A percentile compares a stretch with the other conserved stretches of the same genome.
phyloP scores from a whole-genome alignment of 2,888 invertebrate species.

The Tricholauxania praeusta region DNA sequence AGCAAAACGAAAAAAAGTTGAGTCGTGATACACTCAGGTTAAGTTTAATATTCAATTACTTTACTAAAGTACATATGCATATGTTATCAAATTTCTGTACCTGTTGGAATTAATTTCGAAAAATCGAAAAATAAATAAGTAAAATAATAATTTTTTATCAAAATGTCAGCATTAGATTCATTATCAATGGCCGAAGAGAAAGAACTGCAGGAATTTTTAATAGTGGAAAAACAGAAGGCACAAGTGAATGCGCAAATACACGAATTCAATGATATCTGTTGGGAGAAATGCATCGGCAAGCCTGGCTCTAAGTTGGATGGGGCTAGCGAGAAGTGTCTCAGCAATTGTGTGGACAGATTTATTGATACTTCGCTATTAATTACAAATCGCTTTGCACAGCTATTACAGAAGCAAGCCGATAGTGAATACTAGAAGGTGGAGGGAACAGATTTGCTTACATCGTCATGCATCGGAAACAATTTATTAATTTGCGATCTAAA shows the following conservation, averaged over 20 bases:
- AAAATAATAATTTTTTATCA: slow-evolving; percentile 4
- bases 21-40: too few relatives aligned
- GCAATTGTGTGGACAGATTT: slow-evolving; percentile 94
- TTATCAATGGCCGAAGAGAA: slow-evolving; percentile 70
- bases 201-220: slow-evolving; percentile 86
- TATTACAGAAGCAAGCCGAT: slow-evolving; percentile 75
- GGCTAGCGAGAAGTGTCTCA: slow-evolving; percentile 88
- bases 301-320: slow-evolving; percentile 89
- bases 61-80: too few relatives aligned
- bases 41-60: too few relatives aligned
- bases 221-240: slow-evolving; percentile 89
- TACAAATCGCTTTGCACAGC: slow-evolving; percentile 88
- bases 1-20: too few relatives aligned
- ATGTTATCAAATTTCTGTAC: too few relatives aligned
- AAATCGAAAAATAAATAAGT: too few relatives aligned
- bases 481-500: too few relatives aligned
- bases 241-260: slow-evolving; percentile 94
- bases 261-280: slow-evolving; percentile 93
- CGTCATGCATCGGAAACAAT: too few relatives aligned
- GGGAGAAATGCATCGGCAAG: slow-evolving; percentile 96
- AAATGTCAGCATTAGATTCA: slow-evolving; percentile 61
- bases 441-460: too few relatives aligned
- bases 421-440: not conserved
- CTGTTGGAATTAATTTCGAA: too few relatives aligned
- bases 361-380: slow-evolving; percentile 92